A percentile compares a stretch with the other conserved stretches of the same genome.
Evolutionary conservation across 1,140 invertebrate species (phyloP).

Genomic region (Vollenhovia emeryi): DNA sequence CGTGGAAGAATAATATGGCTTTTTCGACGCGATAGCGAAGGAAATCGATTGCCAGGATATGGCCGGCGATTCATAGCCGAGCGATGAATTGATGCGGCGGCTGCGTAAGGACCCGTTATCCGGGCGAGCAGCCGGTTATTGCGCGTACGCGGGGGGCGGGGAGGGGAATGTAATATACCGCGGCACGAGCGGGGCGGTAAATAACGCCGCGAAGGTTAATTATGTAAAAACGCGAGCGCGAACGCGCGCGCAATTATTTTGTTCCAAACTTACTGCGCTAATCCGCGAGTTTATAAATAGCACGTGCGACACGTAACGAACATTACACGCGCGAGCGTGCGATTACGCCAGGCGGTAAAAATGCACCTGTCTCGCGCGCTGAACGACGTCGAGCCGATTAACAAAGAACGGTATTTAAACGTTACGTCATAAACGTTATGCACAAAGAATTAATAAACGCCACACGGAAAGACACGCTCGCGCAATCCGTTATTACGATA

Average conservation of each 20-base stretch:
- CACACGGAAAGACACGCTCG: not conserved
- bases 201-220: slow-evolving; percentile 65
- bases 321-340: slow-evolving; percentile 15
- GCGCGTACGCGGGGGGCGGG: not conserved
- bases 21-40: not conserved
- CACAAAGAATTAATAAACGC: slow-evolving; percentile 2
- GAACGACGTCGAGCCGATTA: not conserved
- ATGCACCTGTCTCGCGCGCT: slow-evolving; percentile 6
- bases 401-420: slow-evolving; percentile 22
- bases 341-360: slow-evolving; percentile 22
- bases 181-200: not conserved
- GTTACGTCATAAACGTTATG: not conserved
- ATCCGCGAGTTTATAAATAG: slow-evolving; percentile 61
- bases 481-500: not conserved
- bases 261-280: slow-evolving; percentile 33
- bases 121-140: slow-evolving; percentile 41
- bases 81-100: slow-evolving; percentile 44
- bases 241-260: slow-evolving; percentile 32
- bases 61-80: slow-evolving; percentile 23
- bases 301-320: not conserved
- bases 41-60: slow-evolving; percentile 1
- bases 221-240: slow-evolving; percentile 55
- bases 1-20: not conserved
- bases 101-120: slow-evolving; percentile 45
- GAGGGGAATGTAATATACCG: slow-evolving; percentile 44